phyloP scores from a whole-genome alignment of 2,888 invertebrate species.

The Synanthedon tipuliformis region DNA sequence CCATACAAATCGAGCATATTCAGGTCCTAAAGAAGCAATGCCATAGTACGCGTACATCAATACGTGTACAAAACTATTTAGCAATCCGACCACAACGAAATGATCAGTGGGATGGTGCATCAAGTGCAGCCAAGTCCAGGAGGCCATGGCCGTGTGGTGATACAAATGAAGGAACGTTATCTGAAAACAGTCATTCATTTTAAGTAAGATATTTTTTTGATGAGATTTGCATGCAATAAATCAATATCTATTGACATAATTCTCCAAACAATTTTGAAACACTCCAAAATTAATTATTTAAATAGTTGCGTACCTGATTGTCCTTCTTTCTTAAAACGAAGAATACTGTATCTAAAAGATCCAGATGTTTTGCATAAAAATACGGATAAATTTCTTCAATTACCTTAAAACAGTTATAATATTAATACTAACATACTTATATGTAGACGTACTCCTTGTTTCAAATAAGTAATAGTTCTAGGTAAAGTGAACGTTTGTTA shows the following conservation, averaged over 20 bases:
- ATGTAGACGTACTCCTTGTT: too few species aligned
- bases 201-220: too few species aligned
- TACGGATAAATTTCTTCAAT: conserved; percentile 72
- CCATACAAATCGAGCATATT: conserved; percentile 81
- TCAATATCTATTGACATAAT: too few species aligned
- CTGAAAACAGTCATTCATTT: neutral
- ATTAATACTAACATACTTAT: too few species aligned
- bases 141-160: conserved; percentile 83
- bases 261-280: too few species aligned
- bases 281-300: neutral
- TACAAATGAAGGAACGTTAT: conserved; percentile 90
- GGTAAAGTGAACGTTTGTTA: too few species aligned
- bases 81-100: conserved; percentile 77
- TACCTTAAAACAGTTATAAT: conserved; percentile 27
- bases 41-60: conserved; percentile 87
- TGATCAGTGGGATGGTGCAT: conserved; percentile 83
- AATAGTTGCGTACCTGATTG: conserved; percentile 60
- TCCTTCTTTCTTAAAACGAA: conserved; percentile 85
- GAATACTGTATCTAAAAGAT: conserved; percentile 85
- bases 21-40: conserved; percentile 79
- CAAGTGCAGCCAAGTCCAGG: conserved; percentile 82
- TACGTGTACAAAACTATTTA: conserved; percentile 83
- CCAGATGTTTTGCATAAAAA: conserved; percentile 82
- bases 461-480: too few species aligned
- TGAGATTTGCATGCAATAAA: too few species aligned